phyloP scores from a whole-genome alignment of 2,797 vertebrate species.

The Cryptoblepharus egeriae region DNA sequence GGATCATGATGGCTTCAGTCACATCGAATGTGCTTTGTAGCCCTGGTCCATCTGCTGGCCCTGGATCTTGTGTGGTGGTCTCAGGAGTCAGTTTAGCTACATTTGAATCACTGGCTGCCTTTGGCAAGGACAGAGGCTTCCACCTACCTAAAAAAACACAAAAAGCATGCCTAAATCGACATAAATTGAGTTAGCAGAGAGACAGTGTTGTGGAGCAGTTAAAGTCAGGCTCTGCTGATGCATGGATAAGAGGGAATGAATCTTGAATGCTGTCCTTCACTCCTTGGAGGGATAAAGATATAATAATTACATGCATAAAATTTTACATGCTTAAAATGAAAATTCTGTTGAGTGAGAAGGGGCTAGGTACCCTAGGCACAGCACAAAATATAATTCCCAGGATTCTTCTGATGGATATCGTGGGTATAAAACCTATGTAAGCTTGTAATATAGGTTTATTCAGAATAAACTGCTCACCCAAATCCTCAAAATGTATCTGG shows the following conservation, averaged over 20 bases:
- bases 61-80: neutral
- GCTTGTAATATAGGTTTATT: neutral
- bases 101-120: neutral
- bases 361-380: too few relatives aligned
- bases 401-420: neutral
- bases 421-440: neutral
- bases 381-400: neutral
- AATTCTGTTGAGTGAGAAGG: too few relatives aligned
- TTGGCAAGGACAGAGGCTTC: conserved; percentile 8
- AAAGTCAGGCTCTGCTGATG: too few relatives aligned
- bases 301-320: too few relatives aligned
- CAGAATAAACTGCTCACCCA: neutral
- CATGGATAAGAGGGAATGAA: too few relatives aligned
- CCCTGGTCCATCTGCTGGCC: neutral
- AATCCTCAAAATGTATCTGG: neutral
- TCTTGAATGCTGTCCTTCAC: too few relatives aligned
- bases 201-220: too few relatives aligned
- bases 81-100: neutral
- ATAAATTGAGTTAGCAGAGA: neutral
- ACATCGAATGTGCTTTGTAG: conserved; percentile 6
- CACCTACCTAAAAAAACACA: conserved; percentile 26
- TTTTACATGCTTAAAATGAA: too few relatives aligned
- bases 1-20: neutral
- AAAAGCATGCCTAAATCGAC: neutral
- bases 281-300: too few relatives aligned